These are phyloP conservation scores for Manacus vitellinus DNA, from an alignment of 2,113 vertebrate genomes.

Conservation along the genomic window DNA sequence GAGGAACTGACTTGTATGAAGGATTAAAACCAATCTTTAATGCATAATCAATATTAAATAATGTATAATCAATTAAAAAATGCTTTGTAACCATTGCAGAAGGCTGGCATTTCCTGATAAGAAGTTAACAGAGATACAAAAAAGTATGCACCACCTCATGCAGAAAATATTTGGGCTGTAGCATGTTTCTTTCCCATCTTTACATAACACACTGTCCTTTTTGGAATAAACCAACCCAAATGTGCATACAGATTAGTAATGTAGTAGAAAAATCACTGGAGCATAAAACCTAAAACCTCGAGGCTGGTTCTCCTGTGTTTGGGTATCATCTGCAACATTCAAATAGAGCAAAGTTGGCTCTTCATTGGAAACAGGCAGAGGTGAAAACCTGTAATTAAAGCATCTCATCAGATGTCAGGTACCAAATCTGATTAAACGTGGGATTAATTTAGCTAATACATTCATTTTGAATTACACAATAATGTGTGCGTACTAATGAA, in stretches of 20 bases:
- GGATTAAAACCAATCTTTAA: background rate
- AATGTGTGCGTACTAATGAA: background rate
- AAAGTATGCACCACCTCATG: background rate
- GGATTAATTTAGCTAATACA: background rate
- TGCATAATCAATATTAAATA: background rate
- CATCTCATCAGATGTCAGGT: background rate
- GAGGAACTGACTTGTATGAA: background rate
- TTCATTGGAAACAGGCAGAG: background rate
- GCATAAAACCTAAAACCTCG: slow-evolving; percentile 31
- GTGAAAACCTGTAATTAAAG: background rate
- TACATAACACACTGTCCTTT: slow-evolving; percentile 9
- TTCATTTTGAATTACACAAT: background rate
- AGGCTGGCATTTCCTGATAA: background rate
- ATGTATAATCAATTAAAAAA: background rate
- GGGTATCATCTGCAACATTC: background rate
- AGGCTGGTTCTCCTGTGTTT: slow-evolving; percentile 9
- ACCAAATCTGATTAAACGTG: background rate
- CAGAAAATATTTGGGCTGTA: background rate
- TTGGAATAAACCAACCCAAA: slow-evolving; percentile 49
- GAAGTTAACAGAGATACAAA: background rate
- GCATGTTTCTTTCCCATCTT: slow-evolving; percentile 1
- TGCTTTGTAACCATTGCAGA: background rate
- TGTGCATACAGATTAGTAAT: slow-evolving; percentile 17
- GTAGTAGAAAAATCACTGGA: slow-evolving; percentile 29
- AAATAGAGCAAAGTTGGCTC: background rate